Percentiles rank a stretch among this genome's conserved stretches.
These are phyloP conservation scores for Cataglyphis livida DNA, from an alignment of 2,888 invertebrate genomes.

Conservation along the genomic window DNA sequence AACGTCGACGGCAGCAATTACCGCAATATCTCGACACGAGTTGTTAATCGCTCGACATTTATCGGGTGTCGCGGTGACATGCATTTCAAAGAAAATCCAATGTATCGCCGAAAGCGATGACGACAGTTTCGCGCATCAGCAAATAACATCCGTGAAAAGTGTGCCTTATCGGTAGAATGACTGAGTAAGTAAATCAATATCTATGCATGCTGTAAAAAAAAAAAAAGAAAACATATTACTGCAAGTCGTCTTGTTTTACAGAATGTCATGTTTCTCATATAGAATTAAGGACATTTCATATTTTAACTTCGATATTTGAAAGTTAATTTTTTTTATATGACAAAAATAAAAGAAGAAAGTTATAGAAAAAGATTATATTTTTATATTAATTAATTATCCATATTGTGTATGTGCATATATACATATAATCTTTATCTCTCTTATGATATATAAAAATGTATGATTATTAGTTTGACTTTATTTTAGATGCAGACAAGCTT, in stretches of 20 bases:
- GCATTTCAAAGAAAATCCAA: slow-evolving; percentile 42
- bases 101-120: not conserved
- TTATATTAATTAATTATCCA: not conserved
- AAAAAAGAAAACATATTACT: not conserved
- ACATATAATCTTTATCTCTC: not conserved
- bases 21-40: slow-evolving; percentile 47
- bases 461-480: not conserved
- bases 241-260: not conserved
- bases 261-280: not conserved
- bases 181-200: not conserved
- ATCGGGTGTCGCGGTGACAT: slow-evolving; percentile 43
- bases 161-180: slow-evolving; percentile 2
- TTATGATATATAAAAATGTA: not conserved
- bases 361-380: not conserved
- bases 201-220: not conserved
- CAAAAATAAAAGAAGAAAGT: not conserved
- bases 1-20: slow-evolving; percentile 53
- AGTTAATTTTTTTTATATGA: not conserved
- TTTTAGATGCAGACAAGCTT: not conserved
- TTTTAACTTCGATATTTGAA: not conserved
- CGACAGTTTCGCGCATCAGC: not conserved
- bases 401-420: not conserved
- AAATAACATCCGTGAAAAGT: slow-evolving; percentile 3
- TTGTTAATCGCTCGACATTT: slow-evolving; percentile 54
- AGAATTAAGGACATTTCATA: not conserved